phyloP scores from a whole-genome alignment of 2,888 invertebrate species.

The Salticus scenicus region DNA sequence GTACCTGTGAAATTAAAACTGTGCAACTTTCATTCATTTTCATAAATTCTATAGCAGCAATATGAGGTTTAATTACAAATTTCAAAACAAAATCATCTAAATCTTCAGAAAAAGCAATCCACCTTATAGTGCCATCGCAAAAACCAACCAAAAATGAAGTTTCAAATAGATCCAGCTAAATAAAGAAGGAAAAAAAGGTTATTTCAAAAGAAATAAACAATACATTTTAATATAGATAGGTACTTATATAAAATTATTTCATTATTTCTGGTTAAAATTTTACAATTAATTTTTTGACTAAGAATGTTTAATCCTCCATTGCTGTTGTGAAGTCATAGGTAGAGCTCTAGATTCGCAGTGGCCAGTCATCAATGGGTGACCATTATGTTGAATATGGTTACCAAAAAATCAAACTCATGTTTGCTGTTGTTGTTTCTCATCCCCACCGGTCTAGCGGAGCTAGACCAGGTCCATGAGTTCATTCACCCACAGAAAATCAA shows the following conservation, averaged over 20 bases:
- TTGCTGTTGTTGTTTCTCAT: too few species aligned
- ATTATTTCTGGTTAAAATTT: too few species aligned
- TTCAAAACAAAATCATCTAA: slow-evolving; percentile 11
- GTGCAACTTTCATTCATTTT: slow-evolving; percentile 20
- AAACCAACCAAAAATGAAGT: slow-evolving; percentile 57
- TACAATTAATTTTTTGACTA: too few species aligned
- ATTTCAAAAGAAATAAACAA: not conserved
- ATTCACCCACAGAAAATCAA: too few species aligned
- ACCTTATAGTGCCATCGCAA: slow-evolving; percentile 47
- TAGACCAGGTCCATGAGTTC: too few species aligned
- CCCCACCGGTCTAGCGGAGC: too few species aligned
- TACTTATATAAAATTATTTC: too few species aligned
- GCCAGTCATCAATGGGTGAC: not conserved
- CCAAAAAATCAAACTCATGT: not conserved
- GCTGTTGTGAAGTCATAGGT: too few species aligned
- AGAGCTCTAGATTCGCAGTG: not conserved
- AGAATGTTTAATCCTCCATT: too few species aligned
- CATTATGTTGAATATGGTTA: not conserved
- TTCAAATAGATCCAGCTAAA: slow-evolving; percentile 37
- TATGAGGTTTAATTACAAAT: slow-evolving; percentile 37
- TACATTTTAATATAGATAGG: too few species aligned
- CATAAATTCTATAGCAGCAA: not conserved
- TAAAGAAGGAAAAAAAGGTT: not conserved
- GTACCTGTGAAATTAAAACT: slow-evolving; percentile 51
- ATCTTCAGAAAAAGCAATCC: slow-evolving; percentile 27